Conservation (phyloP, 1,140 invertebrate genomes). For the Chironomus striatipennis region DNA sequence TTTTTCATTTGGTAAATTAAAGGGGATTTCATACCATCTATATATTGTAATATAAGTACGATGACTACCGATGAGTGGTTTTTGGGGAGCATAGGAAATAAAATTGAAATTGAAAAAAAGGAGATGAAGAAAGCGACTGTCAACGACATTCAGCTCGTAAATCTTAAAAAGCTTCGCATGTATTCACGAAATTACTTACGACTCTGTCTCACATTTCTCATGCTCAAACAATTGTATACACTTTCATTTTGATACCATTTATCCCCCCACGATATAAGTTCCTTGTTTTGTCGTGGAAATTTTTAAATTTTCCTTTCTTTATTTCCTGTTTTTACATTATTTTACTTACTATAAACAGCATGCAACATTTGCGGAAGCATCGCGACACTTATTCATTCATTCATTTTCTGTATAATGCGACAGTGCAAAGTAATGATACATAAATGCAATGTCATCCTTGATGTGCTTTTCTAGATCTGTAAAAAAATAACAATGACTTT, state of each 20-base stretch:
- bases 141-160: not conserved
- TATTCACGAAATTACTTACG: not conserved
- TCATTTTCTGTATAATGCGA: no score
- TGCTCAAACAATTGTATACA: not conserved
- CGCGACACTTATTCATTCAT: no score
- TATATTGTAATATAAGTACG: not conserved
- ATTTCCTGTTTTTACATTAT: no score
- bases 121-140: not conserved
- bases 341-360: no score
- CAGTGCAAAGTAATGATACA: no score
- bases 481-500: no score
- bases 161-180: slow-evolving; percentile 16
- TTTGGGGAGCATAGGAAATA: not conserved
- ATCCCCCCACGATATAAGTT: not conserved
- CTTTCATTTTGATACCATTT: not conserved
- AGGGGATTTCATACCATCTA: not conserved
- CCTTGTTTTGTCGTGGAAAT: no score
- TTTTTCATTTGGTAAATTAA: not conserved
- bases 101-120: not conserved
- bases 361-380: no score
- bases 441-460: no score
- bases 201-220: not conserved
- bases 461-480: no score
- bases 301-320: no score
- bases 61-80: not conserved